Evolutionary conservation across 2,113 vertebrate species (phyloP).

Genomic region (Dasyornis broadbenti): DNA sequence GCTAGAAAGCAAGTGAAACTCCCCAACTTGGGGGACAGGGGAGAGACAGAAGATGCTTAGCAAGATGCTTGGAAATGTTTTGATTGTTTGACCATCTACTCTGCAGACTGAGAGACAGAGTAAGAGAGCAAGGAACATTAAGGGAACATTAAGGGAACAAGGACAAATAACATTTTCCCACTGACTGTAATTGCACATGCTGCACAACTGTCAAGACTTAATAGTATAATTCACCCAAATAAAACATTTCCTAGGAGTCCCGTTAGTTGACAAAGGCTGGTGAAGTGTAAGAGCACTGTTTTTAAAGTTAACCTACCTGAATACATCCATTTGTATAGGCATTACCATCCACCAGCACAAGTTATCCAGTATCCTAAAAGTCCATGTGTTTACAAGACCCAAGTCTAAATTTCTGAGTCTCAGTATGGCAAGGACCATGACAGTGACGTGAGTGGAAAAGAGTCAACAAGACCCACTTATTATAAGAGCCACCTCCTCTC

Average conservation of each 20-base stretch:
- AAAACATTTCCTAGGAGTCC: neutral
- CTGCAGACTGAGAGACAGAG: neutral
- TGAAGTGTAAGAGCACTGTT: neutral
- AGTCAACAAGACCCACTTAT: neutral
- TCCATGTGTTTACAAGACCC: neutral
- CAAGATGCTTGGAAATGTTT: neutral
- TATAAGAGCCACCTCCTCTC: neutral
- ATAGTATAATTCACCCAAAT: neutral
- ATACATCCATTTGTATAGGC: neutral
- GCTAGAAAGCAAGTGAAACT: neutral
- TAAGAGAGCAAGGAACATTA: neutral
- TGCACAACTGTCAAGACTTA: neutral
- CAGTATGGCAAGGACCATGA: neutral
- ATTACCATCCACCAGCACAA: neutral
- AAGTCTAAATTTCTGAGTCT: neutral
- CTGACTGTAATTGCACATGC: neutral
- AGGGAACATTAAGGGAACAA: neutral
- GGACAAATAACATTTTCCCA: neutral
- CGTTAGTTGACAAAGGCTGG: neutral
- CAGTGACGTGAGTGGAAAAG: neutral
- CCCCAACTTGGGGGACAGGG: accelerated
- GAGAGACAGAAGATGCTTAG: neutral
- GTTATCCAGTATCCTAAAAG: neutral
- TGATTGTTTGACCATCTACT: neutral
- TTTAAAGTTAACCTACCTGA: neutral